phyloP scores from a whole-genome alignment of 2,888 invertebrate species.

The Amorpha juglandis region DNA sequence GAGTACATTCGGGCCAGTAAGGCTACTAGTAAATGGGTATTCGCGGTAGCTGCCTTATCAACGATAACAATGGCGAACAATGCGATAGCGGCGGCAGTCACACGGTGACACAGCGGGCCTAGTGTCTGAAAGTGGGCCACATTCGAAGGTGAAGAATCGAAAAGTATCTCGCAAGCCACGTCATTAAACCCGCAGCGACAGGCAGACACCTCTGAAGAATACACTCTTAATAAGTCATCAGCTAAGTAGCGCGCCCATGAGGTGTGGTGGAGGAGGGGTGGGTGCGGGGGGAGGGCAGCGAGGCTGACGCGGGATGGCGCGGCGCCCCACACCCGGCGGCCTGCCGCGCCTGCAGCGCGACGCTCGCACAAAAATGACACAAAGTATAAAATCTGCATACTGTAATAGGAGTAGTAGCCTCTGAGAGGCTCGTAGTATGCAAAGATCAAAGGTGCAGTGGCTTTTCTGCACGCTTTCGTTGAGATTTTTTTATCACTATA shows the following conservation, averaged over 20 bases:
- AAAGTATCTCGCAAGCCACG: conserved; percentile 64
- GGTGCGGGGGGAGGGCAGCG: conserved; percentile 29
- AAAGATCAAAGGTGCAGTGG: conserved; percentile 71
- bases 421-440: conserved; percentile 67
- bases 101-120: conserved; percentile 35
- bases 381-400: conserved; percentile 82
- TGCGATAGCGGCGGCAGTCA: conserved; percentile 28
- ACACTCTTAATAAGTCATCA: conserved; percentile 84
- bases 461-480: conserved; percentile 52
- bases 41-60: neutral
- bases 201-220: conserved; percentile 83
- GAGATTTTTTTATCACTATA: conserved; percentile 44
- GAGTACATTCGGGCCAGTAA: neutral
- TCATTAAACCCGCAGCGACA: conserved; percentile 79
- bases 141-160: conserved; percentile 66
- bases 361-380: conserved; percentile 79
- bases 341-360: conserved; percentile 46
- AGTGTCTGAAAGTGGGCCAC: conserved; percentile 70
- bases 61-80: neutral
- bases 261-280: conserved; percentile 40
- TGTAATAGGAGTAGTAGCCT: conserved; percentile 76
- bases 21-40: neutral
- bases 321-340: conserved; percentile 32
- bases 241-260: conserved; percentile 75
- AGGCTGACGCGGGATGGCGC: conserved; percentile 35